Percentiles rank a stretch among this genome's conserved stretches.
These are phyloP conservation scores for Vicugna pacos DNA, from an alignment of 2,113 vertebrate genomes.

Conservation along the genomic window DNA sequence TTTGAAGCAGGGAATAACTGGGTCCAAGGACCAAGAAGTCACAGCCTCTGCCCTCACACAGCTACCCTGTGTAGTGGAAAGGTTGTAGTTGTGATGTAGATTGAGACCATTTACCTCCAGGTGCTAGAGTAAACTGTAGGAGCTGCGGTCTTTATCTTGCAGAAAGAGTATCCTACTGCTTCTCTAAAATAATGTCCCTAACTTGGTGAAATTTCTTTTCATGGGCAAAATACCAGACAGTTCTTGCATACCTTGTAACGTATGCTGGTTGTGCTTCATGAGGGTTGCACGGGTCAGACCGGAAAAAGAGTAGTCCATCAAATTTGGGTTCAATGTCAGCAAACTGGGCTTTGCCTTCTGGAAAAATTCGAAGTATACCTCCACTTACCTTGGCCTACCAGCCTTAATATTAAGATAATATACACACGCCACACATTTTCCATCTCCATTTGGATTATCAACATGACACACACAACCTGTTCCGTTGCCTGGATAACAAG, in stretches of 20 bases:
- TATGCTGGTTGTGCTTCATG: constrained; percentile 98
- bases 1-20: no score
- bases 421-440: constrained; percentile 98
- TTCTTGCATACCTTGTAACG: constrained; percentile 98
- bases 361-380: constrained; percentile 98
- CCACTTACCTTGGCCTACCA: constrained; percentile 98
- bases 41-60: no score
- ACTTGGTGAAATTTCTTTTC: no score
- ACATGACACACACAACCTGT: constrained; percentile 97
- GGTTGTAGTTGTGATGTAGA: no score
- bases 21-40: no score
- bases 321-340: constrained; percentile 99
- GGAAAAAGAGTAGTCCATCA: constrained; percentile 98
- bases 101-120: no score
- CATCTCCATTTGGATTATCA: constrained; percentile 97
- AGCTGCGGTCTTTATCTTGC: no score
- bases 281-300: constrained; percentile 98
- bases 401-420: constrained; percentile 98
- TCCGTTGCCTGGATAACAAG: constrained; percentile 97
- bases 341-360: constrained; percentile 98
- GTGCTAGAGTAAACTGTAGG: no score
- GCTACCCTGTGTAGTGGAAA: no score
- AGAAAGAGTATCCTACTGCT: no score
- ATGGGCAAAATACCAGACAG: constrained; percentile 99
- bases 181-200: no score